A percentile compares a stretch with the other conserved stretches of the same genome.
Evolutionary conservation across 1,140 invertebrate species (phyloP).

Genomic region (Macrocentrus cingulum): DNA sequence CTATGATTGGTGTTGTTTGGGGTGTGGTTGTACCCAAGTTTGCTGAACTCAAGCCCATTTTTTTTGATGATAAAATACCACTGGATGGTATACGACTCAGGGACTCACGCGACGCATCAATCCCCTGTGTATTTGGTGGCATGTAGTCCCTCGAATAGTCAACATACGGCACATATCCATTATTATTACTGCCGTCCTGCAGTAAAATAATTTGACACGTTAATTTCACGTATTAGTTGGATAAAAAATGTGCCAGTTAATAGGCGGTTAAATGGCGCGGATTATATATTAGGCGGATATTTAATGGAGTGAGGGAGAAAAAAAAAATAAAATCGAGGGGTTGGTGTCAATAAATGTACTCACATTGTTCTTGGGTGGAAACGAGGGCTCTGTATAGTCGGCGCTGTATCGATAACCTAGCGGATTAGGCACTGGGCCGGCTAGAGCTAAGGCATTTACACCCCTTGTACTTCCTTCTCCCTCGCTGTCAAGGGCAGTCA

Average conservation of each 20-base stretch:
- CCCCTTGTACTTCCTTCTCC: conserved; percentile 57
- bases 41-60: conserved; percentile 62
- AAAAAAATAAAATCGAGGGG: conserved; percentile 23
- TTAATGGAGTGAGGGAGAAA: no score
- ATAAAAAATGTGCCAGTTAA: conserved; percentile 28
- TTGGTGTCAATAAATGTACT: conserved; percentile 43
- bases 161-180: conserved; percentile 86
- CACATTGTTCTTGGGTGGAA: conserved; percentile 69
- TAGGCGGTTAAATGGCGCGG: neutral
- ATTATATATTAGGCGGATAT: no score
- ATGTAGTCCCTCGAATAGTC: conserved; percentile 85
- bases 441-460: conserved; percentile 71
- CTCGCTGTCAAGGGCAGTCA: conserved; percentile 62
- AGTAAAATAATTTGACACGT: neutral
- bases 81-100: conserved; percentile 60
- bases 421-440: conserved; percentile 74
- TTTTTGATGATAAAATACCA: conserved; percentile 60
- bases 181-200: conserved; percentile 80
- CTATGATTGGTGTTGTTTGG: conserved; percentile 67
- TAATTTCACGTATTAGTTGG: neutral
- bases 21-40: conserved; percentile 56
- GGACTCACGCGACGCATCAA: conserved; percentile 59
- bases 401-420: conserved; percentile 81
- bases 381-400: conserved; percentile 82
- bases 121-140: conserved; percentile 65